These are phyloP conservation scores for Helicoverpa armigera DNA, from an alignment of 1,140 invertebrate species.

Conservation along the genomic window DNA sequence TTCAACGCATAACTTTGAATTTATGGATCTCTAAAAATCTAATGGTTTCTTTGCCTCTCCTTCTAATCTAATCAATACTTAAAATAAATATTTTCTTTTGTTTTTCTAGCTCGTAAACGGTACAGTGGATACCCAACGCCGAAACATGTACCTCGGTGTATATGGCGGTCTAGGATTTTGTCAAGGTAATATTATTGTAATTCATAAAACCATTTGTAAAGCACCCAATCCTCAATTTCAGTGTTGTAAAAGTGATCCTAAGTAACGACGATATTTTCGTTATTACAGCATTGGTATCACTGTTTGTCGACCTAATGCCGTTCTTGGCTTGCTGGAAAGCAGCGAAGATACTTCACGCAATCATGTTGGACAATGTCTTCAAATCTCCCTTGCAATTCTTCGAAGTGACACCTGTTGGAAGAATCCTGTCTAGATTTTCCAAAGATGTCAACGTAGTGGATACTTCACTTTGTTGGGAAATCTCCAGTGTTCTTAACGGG, in stretches of 20 bases:
- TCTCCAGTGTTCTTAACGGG: slow-evolving; percentile 91
- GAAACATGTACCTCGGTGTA: slow-evolving; percentile 95
- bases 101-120: slow-evolving; percentile 85
- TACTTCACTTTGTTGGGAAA: slow-evolving; percentile 88
- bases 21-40: too few relatives aligned
- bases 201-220: not conserved
- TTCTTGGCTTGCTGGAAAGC: slow-evolving; percentile 90
- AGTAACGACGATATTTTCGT: slow-evolving; percentile 5
- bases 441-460: slow-evolving; percentile 91
- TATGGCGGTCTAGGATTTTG: slow-evolving; percentile 95
- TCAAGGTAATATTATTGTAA: slow-evolving; percentile 90
- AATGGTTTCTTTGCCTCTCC: too few relatives aligned
- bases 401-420: slow-evolving; percentile 94
- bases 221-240: too few relatives aligned
- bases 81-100: not conserved
- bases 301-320: slow-evolving; percentile 89
- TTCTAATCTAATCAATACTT: too few relatives aligned
- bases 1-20: too few relatives aligned
- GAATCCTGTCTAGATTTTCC: slow-evolving; percentile 94
- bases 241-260: too few relatives aligned
- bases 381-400: slow-evolving; percentile 92
- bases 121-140: slow-evolving; percentile 86
- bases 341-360: slow-evolving; percentile 90
- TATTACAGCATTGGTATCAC: slow-evolving; percentile 88
- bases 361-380: slow-evolving; percentile 91